Conservation (phyloP, 1,140 invertebrate genomes). For the Hetaerina americana region DNA sequence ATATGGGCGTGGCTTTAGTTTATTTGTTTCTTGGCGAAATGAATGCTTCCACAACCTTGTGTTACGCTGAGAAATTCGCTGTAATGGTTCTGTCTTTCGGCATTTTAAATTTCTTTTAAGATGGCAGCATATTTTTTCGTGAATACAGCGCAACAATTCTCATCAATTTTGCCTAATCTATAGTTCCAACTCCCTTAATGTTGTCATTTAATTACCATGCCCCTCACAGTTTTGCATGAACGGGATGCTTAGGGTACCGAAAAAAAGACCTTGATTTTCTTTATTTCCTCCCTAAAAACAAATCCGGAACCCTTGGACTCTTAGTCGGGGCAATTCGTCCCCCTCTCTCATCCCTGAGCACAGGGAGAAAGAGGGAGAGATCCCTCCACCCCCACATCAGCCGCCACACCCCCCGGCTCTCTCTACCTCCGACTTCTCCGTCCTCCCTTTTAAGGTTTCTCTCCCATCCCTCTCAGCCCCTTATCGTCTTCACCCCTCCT, state of each 20-base stretch:
- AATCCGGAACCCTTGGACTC: background rate
- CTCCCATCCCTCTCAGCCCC: background rate
- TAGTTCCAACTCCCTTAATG: background rate
- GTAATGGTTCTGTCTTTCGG: too few species aligned
- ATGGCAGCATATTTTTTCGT: too few species aligned
- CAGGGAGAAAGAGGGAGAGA: too few species aligned
- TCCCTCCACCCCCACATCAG: too few species aligned
- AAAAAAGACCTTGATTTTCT: background rate
- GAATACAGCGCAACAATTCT: background rate
- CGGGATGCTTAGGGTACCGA: background rate
- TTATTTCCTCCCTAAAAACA: background rate
- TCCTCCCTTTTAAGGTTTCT: too few species aligned
- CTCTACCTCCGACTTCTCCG: too few species aligned
- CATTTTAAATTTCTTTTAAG: too few species aligned
- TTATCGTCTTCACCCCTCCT: background rate
- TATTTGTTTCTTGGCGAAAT: too few species aligned
- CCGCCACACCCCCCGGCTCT: too few species aligned
- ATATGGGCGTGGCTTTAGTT: too few species aligned
- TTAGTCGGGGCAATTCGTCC: background rate
- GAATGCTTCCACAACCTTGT: too few species aligned
- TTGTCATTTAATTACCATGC: background rate
- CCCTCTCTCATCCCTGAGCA: background rate
- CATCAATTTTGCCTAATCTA: background rate
- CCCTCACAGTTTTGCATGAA: background rate
- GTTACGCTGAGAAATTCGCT: too few species aligned